Conservation (phyloP, 2,888 invertebrate species). For the Euplagia quadripunctaria region DNA sequence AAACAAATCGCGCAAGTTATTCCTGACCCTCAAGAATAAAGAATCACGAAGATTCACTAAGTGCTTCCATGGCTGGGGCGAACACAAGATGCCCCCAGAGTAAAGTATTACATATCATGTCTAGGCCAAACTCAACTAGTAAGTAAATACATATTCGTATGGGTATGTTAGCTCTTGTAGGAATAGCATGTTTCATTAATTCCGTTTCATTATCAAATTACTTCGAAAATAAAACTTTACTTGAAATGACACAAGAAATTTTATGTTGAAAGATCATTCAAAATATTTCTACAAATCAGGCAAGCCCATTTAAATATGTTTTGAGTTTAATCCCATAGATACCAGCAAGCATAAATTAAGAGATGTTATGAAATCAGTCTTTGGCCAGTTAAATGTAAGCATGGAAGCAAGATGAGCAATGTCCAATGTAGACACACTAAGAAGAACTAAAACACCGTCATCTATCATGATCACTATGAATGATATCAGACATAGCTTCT, state of each 20-base stretch:
- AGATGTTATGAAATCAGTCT: background rate
- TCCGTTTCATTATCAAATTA: background rate
- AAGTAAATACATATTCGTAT: slow-evolving; percentile 1
- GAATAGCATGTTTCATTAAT: background rate
- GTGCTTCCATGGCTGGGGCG: slow-evolving; percentile 99
- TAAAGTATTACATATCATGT: slow-evolving; percentile 71
- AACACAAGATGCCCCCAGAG: slow-evolving; percentile 93
- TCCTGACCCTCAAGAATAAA: slow-evolving; percentile 97
- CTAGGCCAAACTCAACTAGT: slow-evolving; percentile 19
- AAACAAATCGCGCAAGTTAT: slow-evolving; percentile 95
- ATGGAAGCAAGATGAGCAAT: too few relatives aligned
- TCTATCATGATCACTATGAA: background rate
- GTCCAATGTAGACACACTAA: too few relatives aligned
- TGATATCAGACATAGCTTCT: background rate
- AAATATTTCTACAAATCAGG: background rate
- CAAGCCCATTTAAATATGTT: background rate
- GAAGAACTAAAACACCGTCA: too few relatives aligned
- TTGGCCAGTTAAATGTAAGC: background rate
- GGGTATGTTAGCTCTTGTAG: slow-evolving; percentile 1
- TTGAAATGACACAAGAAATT: background rate
- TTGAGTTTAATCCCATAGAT: background rate
- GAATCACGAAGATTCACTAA: slow-evolving; percentile 98
- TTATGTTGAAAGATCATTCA: background rate
- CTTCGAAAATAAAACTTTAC: background rate
- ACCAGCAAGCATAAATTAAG: background rate